A percentile compares a stretch with the other conserved stretches of the same genome.
These are phyloP conservation scores for Exaiptasia diaphana DNA, from an alignment of 64 coral and sea anemone species.

Conservation along the genomic window DNA sequence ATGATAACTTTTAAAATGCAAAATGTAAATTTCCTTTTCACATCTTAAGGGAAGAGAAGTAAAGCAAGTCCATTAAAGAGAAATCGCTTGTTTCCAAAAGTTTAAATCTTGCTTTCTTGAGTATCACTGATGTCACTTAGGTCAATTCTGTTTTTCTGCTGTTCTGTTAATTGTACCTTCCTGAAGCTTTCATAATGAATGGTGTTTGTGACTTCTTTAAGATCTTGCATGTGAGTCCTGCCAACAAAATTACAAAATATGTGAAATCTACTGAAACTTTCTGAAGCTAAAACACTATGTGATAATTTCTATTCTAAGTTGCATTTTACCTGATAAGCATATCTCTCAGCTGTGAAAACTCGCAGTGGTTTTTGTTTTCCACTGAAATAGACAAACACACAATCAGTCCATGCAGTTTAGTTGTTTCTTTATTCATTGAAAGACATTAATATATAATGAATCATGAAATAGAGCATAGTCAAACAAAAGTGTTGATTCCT, in stretches of 20 bases:
- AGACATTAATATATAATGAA: too few species aligned
- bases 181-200: slow-evolving; percentile 97
- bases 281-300: neutral
- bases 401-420: too few species aligned
- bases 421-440: too few species aligned
- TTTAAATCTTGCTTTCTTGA: slow-evolving; percentile 90
- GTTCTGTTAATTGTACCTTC: slow-evolving; percentile 44
- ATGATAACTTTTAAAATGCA: too few species aligned
- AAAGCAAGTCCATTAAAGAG: too few species aligned
- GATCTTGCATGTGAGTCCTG: slow-evolving; percentile 99
- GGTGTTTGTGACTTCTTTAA: slow-evolving; percentile 93
- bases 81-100: too few species aligned
- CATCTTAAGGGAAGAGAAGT: too few species aligned
- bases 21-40: too few species aligned
- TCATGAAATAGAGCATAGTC: too few species aligned
- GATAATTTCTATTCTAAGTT: neutral
- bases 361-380: slow-evolving; percentile 99
- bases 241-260: neutral
- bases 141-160: slow-evolving; percentile 61
- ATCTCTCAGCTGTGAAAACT: slow-evolving; percentile 87
- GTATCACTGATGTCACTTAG: slow-evolving; percentile 58
- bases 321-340: slow-evolving; percentile 94
- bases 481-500: too few species aligned
- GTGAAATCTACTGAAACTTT: neutral
- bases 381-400: slow-evolving; percentile 58